Evolutionary conservation across 2,888 invertebrate genomes (phyloP).

Genomic region (Apodemia hepburni): DNA sequence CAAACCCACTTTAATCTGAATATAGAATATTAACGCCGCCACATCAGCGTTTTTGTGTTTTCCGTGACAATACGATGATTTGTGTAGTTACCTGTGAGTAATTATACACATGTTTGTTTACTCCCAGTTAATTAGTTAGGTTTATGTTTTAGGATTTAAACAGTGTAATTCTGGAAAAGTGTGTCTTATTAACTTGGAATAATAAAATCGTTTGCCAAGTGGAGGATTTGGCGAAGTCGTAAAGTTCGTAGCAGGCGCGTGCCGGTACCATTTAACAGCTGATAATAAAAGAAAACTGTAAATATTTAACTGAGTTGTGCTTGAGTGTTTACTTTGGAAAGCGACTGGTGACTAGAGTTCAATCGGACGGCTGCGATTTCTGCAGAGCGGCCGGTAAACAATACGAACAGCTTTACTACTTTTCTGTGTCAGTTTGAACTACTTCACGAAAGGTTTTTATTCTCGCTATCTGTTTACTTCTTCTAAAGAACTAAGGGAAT

Average conservation of each 20-base stretch:
- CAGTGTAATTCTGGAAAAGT: background rate
- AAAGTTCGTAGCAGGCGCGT: constrained; percentile 13
- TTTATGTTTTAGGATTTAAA: background rate
- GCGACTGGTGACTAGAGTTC: constrained; percentile 20
- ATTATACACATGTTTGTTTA: constrained; percentile 3
- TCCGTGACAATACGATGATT: constrained; percentile 1
- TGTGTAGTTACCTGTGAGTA: constrained; percentile 13
- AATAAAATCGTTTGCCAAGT: background rate
- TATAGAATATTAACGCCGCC: background rate
- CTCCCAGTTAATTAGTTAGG: background rate
- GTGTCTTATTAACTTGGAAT: background rate
- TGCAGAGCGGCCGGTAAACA: background rate
- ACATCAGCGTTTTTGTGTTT: constrained; percentile 7
- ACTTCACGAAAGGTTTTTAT: background rate
- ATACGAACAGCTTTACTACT: background rate
- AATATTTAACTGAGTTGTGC: constrained; percentile 23
- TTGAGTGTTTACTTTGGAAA: constrained; percentile 21
- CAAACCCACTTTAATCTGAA: background rate
- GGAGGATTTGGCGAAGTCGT: constrained; percentile 10
- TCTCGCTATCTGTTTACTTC: background rate
- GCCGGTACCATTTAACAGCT: constrained; percentile 16
- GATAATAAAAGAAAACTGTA: constrained; percentile 19
- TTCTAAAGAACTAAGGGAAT: background rate
- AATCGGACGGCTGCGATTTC: background rate
- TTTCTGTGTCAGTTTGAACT: background rate